Conservation (phyloP, 23 tunicate genomes). For the Aplidium turbinatum region DNA sequence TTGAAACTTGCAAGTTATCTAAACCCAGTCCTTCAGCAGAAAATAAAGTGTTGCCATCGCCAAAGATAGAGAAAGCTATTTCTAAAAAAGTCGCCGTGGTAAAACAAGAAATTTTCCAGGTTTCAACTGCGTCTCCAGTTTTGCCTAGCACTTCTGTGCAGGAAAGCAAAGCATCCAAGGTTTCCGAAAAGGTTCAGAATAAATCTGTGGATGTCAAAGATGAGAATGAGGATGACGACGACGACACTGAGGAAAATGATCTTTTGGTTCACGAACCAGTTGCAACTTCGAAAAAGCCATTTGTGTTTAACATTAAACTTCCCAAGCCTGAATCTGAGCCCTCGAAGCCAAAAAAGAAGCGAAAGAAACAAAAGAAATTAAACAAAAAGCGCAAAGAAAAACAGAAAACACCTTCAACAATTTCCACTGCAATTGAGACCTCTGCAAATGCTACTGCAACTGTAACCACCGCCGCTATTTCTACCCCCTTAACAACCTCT, state of each 20-base stretch:
- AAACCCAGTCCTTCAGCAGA: no score
- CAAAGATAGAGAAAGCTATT: no score
- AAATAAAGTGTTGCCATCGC: no score
- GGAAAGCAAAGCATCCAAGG: no score
- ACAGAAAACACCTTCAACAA: background rate
- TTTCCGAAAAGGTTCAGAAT: no score
- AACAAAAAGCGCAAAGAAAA: background rate
- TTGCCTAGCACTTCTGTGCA: no score
- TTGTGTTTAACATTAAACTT: conserved; percentile 42
- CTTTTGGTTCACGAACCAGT: conserved; percentile 22
- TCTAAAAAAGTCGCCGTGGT: no score
- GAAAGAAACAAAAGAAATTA: conserved; percentile 13
- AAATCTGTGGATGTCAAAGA: no score
- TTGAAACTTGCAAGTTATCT: background rate
- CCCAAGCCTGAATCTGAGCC: conserved; percentile 23
- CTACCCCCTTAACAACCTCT: background rate
- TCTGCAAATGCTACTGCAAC: background rate
- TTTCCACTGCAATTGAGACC: background rate
- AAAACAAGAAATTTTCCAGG: no score
- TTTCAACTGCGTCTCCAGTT: no score
- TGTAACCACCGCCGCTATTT: background rate
- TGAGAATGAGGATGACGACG: background rate
- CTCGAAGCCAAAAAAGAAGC: background rate
- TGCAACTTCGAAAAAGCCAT: conserved; percentile 26
- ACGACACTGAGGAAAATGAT: conserved; percentile 32